Conservation (phyloP, 1,140 invertebrate species). For the Dryas iulia region DNA sequence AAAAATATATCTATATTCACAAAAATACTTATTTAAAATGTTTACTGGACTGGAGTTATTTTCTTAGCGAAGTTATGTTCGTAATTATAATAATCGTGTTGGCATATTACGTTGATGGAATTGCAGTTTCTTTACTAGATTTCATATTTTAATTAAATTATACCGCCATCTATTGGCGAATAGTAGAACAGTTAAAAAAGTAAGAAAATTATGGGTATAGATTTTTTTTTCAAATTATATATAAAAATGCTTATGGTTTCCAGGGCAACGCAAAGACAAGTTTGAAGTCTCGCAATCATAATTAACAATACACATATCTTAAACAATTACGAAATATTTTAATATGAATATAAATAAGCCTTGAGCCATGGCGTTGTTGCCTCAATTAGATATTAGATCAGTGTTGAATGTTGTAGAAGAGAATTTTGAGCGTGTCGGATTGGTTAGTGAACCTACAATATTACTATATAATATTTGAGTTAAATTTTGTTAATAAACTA, state of each 20-base stretch:
- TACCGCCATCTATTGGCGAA: background rate
- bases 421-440: slow-evolving; percentile 57
- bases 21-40: too few relatives aligned
- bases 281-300: background rate
- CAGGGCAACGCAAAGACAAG: background rate
- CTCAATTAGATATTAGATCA: slow-evolving; percentile 53
- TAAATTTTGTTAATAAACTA: background rate
- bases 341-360: slow-evolving; percentile 5
- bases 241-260: background rate
- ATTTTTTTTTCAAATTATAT: background rate
- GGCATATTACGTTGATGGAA: too few relatives aligned
- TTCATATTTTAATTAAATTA: background rate
- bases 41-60: too few relatives aligned
- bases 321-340: background rate
- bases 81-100: too few relatives aligned
- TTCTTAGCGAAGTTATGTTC: too few relatives aligned
- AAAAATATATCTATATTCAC: too few relatives aligned
- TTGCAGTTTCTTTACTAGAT: background rate
- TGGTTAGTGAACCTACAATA: slow-evolving; percentile 53
- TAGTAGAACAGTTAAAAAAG: too few relatives aligned
- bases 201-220: too few relatives aligned
- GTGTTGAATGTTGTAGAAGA: slow-evolving; percentile 71
- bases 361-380: slow-evolving; percentile 43
- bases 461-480: background rate
- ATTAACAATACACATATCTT: too few relatives aligned